These are phyloP conservation scores for Ageneiosus marmoratus DNA, from an alignment of 2,113 vertebrate genomes.

Conservation along the genomic window DNA sequence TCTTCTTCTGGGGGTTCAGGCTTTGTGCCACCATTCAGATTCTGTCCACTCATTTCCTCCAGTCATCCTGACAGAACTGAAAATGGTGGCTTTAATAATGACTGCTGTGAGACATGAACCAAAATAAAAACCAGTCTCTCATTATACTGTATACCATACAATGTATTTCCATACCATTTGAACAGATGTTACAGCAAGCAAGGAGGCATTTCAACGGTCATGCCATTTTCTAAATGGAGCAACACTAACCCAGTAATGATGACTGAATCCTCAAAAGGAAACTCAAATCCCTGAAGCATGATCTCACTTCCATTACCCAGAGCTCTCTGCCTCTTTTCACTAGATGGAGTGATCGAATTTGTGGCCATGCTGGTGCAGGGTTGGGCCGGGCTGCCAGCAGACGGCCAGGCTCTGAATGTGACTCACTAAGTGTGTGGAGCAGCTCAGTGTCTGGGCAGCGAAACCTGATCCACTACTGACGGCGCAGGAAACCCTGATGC, in stretches of 20 bases:
- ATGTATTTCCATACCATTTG: conserved; percentile 7
- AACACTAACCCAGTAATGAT: conserved; percentile 25
- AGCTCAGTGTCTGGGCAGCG: conserved; percentile 33
- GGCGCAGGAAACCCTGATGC: conserved; percentile 45
- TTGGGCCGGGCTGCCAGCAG: conserved; percentile 28
- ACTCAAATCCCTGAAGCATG: conserved; percentile 39
- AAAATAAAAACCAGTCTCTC: neutral
- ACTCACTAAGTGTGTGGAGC: conserved; percentile 31
- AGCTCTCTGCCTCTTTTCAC: conserved; percentile 11
- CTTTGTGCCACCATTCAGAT: conserved; percentile 3
- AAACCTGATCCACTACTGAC: conserved; percentile 37
- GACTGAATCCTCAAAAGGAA: conserved; percentile 31
- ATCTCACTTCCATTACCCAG: conserved; percentile 49
- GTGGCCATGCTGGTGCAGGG: conserved; percentile 24
- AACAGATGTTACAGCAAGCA: conserved; percentile 1
- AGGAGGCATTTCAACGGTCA: neutral
- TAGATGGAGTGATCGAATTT: conserved; percentile 38
- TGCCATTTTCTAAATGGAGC: conserved; percentile 39
- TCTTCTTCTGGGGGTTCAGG: neutral
- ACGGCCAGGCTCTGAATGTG: conserved; percentile 34
- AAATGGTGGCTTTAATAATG: conserved; percentile 6
- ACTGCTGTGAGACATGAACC: conserved; percentile 2
- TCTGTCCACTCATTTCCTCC: conserved; percentile 1
- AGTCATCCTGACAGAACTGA: neutral
- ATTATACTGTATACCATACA: neutral